Base-by-base conservation (phyloP, 2,797 vertebrate species). In the Erethizon dorsatum region DNA sequence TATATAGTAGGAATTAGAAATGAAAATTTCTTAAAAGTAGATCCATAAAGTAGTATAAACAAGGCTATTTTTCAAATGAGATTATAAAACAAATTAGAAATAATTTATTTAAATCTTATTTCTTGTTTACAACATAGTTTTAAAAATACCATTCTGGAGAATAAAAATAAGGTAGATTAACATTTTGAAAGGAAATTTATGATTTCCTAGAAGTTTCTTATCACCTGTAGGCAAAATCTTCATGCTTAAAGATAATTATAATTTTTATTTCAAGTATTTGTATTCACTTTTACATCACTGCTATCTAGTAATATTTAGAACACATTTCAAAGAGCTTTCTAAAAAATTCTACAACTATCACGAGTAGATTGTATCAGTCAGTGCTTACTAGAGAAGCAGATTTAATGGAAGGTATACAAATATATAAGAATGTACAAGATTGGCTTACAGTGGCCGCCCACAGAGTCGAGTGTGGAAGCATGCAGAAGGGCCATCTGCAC, bases 171-270 rank as follows among this genome's bases (percentile, higher is more conserved):
- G 31, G 17, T 79, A n/a, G 52, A 71, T 52, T 37, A 73, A 67
- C 24, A 94, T 89, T 95, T 94, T 69, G 41, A 79, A 95, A 90
- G 63, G 50, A 91, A 87, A 78, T 54, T 33, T 87, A 5, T 92
- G 56, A 22, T 89, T 94, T 50, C 47, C 57, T 91, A 59, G 28
- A 71, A 63, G 24, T 92, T 80, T 63, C 92, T 20, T 93, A 1
- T 88, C 33, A 33, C 26, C 33, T 79, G 37, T 77, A 80, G 33
- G 4, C 4, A 78, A 92, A 84, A 63, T 86, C 56, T 65, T 83
- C 22, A 67, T 73, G 31, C 33, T 59, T 88, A 41, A 92, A 69
- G 54, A 20, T 85, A 56, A 94, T 80, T 84, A 82, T 3, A 24
- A 8, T 94, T 84, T 96, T 92, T 63, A 67, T 37, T 71, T 90